Evolutionary conservation across 2,888 invertebrate genomes (phyloP), one percentile per base, ranked within the genome.

Genomic region (Diaprepes abbreviatus): DNA sequence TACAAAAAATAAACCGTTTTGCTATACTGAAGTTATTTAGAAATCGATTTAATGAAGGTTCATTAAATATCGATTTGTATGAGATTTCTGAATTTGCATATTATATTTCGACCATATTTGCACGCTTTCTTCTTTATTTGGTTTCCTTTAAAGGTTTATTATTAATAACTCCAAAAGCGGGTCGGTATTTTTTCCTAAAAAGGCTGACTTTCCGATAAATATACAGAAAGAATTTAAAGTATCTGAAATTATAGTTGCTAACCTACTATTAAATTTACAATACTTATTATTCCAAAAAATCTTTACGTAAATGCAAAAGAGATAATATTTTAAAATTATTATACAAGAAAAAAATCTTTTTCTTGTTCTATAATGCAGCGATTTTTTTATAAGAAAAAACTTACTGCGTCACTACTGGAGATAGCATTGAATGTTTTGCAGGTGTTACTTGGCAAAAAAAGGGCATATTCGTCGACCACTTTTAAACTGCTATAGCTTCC

Each of bases 31-130:
- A 65, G 57, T 36, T 45, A 65, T 57, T 55, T 65, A 65, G 64
- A 65, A 65, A 65, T 65, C 64, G 64, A 65, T 65, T 33, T 65
- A 65, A 65, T 65, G 21, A 57, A 21, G 45, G 17, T 14, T 6
- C 9, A 57, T 55, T 55, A 54, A 65, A 57, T 33, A 57, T 55
- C 64, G 64, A 57, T 65, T 57, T 63, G 40, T 52, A 63, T 33
- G 16, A 63, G 63, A 63, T 63, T 63, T 63, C 31, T 24, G 43
- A 40, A 58, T 58, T 58, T 58, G 19, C 57, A 57, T 31, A 43
- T 40, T 40, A 58, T 58, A 58, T 16, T 57, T 43, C 43, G 43
- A 7, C 43, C 58, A 16, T 58, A 43, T 58, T 40, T 58, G 28
- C 58, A 40, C 58, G 58, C 58, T 58, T 58, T 58, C 58, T 58